phyloP scores from a whole-genome alignment of 2,888 invertebrate genomes.

The Drosophila acutilabella region DNA sequence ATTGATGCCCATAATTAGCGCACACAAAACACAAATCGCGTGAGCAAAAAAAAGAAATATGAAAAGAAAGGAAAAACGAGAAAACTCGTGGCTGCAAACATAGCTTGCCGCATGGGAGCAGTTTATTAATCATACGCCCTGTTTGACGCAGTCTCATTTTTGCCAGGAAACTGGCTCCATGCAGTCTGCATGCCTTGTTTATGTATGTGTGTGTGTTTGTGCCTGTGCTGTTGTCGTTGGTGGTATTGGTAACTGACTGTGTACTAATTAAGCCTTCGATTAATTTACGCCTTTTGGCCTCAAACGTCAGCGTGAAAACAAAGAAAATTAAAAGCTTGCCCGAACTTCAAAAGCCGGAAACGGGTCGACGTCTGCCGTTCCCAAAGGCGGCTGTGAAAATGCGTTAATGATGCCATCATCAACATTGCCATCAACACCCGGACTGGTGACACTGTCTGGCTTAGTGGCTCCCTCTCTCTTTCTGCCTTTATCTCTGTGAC shows the following conservation, averaged over 20 bases:
- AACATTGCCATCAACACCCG: constrained; percentile 66
- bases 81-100: constrained; percentile 17
- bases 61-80: constrained; percentile 11
- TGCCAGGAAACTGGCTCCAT: constrained; percentile 11
- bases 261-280: constrained; percentile 82
- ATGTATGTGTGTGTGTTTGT: constrained; percentile 12
- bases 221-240: constrained; percentile 10
- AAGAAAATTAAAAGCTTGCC: constrained; percentile 77
- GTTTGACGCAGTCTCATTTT: constrained; percentile 60
- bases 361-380: constrained; percentile 59
- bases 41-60: constrained; percentile 10
- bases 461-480: constrained; percentile 67
- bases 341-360: constrained; percentile 82
- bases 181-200: constrained; percentile 24
- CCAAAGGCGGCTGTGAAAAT: constrained; percentile 67
- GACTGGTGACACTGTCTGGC: constrained; percentile 76
- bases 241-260: constrained; percentile 43
- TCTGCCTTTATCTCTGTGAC: not conserved
- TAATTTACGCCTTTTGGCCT: constrained; percentile 83
- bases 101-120: constrained; percentile 59
- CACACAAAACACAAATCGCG: constrained; percentile 58
- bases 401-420: constrained; percentile 81
- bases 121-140: constrained; percentile 81
- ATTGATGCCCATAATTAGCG: constrained; percentile 72
- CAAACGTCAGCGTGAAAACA: constrained; percentile 74